These are phyloP conservation scores for Myiozetetes cayanensis DNA, from an alignment of 2,113 vertebrate species.

Conservation along the genomic window DNA sequence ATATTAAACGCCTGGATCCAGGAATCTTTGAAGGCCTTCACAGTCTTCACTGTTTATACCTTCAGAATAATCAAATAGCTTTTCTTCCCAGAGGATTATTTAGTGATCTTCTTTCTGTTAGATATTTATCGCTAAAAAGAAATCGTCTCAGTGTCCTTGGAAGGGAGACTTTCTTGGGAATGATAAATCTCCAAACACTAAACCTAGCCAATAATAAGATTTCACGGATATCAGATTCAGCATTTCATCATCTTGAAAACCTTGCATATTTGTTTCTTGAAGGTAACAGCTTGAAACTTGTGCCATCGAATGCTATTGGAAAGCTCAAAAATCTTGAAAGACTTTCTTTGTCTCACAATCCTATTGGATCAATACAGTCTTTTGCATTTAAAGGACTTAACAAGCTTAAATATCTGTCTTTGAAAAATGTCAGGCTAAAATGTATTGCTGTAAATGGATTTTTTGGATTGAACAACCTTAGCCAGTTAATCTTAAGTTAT, in stretches of 20 bases:
- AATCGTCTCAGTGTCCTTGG: conserved; percentile 64
- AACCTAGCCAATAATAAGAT: conserved; percentile 74
- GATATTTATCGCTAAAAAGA: conserved; percentile 64
- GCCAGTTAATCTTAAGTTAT: conserved; percentile 68
- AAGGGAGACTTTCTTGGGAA: conserved; percentile 63
- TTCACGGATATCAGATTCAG: conserved; percentile 66
- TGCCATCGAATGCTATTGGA: conserved; percentile 69
- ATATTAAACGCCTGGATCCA: conserved; percentile 68
- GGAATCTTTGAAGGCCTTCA: conserved; percentile 73
- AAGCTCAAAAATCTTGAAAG: conserved; percentile 68
- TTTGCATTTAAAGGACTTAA: conserved; percentile 74
- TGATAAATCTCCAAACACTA: conserved; percentile 67
- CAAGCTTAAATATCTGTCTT: conserved; percentile 65
- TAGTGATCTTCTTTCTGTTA: conserved; percentile 67
- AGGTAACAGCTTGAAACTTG: conserved; percentile 68
- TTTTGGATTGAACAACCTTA: conserved; percentile 71
- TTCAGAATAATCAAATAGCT: conserved; percentile 71
- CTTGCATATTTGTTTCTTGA: conserved; percentile 71
- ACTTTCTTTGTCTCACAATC: conserved; percentile 73
- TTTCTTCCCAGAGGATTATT: conserved; percentile 73
- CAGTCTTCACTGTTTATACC: conserved; percentile 65
- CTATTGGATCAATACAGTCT: conserved; percentile 59
- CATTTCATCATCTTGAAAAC: conserved; percentile 70
- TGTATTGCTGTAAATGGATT: conserved; percentile 62
- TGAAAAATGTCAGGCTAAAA: conserved; percentile 69